Conservation (phyloP, 1,140 invertebrate genomes). For the Trialeurodes vaporariorum region DNA sequence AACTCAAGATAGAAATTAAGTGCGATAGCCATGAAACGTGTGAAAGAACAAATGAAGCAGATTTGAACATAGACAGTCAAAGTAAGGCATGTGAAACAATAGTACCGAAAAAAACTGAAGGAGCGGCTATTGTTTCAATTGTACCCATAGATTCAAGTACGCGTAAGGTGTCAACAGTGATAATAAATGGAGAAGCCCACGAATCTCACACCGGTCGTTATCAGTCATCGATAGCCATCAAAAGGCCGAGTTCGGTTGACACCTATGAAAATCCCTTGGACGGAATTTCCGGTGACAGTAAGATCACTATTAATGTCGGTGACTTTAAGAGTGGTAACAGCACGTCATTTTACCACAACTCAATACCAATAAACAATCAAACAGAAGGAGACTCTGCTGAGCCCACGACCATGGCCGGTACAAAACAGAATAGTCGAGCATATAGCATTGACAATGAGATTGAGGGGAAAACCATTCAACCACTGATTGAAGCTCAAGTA, state of each 20-base stretch:
- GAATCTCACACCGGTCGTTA: conserved; percentile 28
- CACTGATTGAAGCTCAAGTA: no score
- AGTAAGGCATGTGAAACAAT: conserved; percentile 8
- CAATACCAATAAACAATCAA: conserved; percentile 6
- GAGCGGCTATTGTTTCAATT: conserved; percentile 1
- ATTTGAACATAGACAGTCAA: background rate
- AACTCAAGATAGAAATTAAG: background rate
- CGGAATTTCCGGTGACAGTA: conserved; percentile 32
- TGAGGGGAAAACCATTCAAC: no score
- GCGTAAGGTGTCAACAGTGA: background rate
- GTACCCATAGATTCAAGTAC: background rate
- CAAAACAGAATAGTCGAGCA: no score
- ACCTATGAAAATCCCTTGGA: no score
- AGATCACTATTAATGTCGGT: conserved; percentile 29
- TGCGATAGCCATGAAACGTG: no score
- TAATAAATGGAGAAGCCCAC: conserved; percentile 6
- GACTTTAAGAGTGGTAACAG: conserved; percentile 9
- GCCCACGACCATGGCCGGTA: no score
- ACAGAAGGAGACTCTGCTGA: no score
- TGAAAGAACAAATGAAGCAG: no score
- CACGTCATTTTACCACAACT: background rate
- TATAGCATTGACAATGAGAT: no score
- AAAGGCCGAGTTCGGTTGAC: no score
- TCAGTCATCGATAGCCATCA: conserved; percentile 33
- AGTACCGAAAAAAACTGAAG: conserved; percentile 5